Conservation (phyloP, 2,113 vertebrate species). For the Caranx ignobilis region DNA sequence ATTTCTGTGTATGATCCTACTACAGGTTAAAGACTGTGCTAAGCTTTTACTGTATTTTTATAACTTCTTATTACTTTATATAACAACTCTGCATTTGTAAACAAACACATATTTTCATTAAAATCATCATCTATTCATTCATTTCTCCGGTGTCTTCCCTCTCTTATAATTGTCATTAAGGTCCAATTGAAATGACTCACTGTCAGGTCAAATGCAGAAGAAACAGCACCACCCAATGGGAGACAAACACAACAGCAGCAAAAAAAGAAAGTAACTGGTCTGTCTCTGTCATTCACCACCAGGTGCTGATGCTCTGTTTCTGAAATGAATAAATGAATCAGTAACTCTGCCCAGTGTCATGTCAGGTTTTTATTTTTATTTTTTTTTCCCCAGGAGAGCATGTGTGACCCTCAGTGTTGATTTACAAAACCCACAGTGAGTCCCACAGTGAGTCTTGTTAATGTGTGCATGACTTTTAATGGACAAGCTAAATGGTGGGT, state of each 20-base stretch:
- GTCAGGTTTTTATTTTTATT: no score
- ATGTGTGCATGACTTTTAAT: conserved; percentile 13
- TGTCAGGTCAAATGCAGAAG: background rate
- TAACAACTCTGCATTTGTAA: conserved; percentile 3
- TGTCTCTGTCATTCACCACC: no score
- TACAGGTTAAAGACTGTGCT: background rate
- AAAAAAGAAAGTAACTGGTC: background rate
- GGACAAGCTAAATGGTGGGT: background rate
- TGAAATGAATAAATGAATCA: background rate
- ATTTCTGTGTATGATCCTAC: background rate
- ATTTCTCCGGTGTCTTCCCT: background rate
- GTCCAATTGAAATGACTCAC: conserved; percentile 1
- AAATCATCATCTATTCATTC: conserved; percentile 26
- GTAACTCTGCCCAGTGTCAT: background rate
- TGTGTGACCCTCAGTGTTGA: background rate
- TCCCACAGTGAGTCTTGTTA: background rate
- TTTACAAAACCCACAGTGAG: background rate
- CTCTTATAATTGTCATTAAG: background rate
- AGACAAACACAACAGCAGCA: background rate
- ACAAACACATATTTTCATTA: conserved; percentile 9
- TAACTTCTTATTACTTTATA: conserved; percentile 1
- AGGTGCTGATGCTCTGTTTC: background rate
- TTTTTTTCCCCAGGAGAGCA: no score
- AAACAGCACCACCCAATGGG: conserved; percentile 29
- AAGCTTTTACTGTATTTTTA: conserved; percentile 14